Evolutionary conservation across 2,113 vertebrate genomes (phyloP).

Genomic region (Seriola aureovittata): DNA sequence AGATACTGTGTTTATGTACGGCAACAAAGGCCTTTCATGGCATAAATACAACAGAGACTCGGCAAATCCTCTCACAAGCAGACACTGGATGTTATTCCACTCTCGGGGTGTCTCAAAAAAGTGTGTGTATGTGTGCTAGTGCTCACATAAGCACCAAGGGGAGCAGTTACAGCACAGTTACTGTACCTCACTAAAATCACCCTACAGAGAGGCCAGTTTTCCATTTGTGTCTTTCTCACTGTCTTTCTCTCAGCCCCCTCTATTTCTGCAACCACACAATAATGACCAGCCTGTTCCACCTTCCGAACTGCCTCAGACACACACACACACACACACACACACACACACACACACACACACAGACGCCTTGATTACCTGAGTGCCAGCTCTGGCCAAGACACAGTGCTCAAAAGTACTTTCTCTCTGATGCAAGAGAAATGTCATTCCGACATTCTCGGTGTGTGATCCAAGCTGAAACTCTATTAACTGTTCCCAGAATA

Average conservation of each 20-base stretch:
- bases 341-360: slow-evolving; percentile 56
- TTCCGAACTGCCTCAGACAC: slow-evolving; percentile 46
- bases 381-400: slow-evolving; percentile 38
- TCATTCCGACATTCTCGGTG: slow-evolving; percentile 57
- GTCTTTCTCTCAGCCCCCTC: neutral
- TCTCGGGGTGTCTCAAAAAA: slow-evolving; percentile 6
- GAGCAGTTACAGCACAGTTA: slow-evolving; percentile 39
- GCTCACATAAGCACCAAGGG: slow-evolving; percentile 13
- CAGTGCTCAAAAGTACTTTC: slow-evolving; percentile 45
- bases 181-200: slow-evolving; percentile 6
- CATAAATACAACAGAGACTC: slow-evolving; percentile 23
- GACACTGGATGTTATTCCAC: slow-evolving; percentile 2
- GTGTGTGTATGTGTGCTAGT: neutral
- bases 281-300: slow-evolving; percentile 44
- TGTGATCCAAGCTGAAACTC: slow-evolving; percentile 50
- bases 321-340: slow-evolving; percentile 52
- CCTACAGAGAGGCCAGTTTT: slow-evolving; percentile 20
- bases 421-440: slow-evolving; percentile 63
- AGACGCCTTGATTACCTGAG: slow-evolving; percentile 60
- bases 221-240: slow-evolving; percentile 27
- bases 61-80: slow-evolving; percentile 31
- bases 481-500: slow-evolving; percentile 59
- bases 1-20: slow-evolving; percentile 27
- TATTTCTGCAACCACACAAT: slow-evolving; percentile 34
- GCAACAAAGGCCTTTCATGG: slow-evolving; percentile 34